phyloP scores from a whole-genome alignment of 2,113 vertebrate species.

The Melospiza melodia region DNA sequence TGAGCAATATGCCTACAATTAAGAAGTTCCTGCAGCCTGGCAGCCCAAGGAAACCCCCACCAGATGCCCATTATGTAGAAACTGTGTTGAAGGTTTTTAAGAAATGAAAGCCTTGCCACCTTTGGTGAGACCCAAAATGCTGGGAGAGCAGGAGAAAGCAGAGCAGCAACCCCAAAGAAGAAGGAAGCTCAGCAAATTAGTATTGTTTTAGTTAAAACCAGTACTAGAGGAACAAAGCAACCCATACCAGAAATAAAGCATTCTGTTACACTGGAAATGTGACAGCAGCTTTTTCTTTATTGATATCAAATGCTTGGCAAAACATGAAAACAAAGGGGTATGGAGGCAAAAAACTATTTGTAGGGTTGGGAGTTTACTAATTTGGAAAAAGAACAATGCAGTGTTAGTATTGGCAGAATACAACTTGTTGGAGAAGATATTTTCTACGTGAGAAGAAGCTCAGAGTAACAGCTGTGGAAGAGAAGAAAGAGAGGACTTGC shows the following conservation, averaged over 20 bases:
- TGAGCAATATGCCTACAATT: conserved; percentile 78
- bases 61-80: conserved; percentile 77
- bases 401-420: neutral
- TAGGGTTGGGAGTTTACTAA: neutral
- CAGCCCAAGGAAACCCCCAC: conserved; percentile 81
- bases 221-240: neutral
- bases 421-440: neutral
- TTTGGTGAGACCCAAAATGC: neutral
- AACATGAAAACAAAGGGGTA: neutral
- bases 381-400: neutral
- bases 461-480: neutral
- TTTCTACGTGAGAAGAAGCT: neutral
- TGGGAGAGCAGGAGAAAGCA: neutral
- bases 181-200: neutral
- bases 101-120: neutral
- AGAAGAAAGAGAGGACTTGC: neutral
- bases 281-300: neutral
- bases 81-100: conserved; percentile 70
- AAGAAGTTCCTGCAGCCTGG: conserved; percentile 85
- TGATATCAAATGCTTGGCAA: neutral
- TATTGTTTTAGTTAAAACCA: neutral
- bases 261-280: neutral
- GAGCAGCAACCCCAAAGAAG: neutral
- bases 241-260: neutral
- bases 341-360: neutral